Conservation (phyloP, 2,113 vertebrate genomes). For the Tetrao urogallus region DNA sequence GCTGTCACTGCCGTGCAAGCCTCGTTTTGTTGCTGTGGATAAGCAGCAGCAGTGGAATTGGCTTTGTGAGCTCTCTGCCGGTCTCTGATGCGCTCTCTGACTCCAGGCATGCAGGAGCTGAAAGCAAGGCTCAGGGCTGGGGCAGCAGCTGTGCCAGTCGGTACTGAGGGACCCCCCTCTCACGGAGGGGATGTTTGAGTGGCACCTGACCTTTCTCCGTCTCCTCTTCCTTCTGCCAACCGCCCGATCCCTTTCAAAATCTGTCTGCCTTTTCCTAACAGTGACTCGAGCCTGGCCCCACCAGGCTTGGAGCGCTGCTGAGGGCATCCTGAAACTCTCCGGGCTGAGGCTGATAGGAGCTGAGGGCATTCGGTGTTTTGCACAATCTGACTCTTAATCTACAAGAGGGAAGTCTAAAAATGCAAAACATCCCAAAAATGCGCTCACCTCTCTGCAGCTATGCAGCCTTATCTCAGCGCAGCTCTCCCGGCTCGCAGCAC, state of each 20-base stretch:
- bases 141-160: background rate
- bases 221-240: background rate
- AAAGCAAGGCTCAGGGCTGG: background rate
- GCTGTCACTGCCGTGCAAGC: background rate
- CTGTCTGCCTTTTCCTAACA: background rate
- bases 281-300: background rate
- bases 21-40: background rate
- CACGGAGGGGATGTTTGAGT: background rate
- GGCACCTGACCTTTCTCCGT: background rate
- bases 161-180: background rate
- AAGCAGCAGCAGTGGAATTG: background rate
- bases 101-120: background rate
- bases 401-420: conserved; percentile 48
- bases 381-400: conserved; percentile 26
- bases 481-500: background rate
- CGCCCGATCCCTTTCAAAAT: background rate
- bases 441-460: conserved; percentile 7
- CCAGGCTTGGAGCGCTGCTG: background rate
- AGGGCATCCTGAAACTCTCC: background rate
- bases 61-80: background rate
- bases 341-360: background rate
- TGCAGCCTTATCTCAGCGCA: background rate
- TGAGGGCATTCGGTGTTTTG: background rate
- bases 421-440: conserved; percentile 59
- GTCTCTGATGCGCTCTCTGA: background rate